Base-by-base conservation (phyloP, 2,888 invertebrate species). In the Cerceris ruficornis region DNA sequence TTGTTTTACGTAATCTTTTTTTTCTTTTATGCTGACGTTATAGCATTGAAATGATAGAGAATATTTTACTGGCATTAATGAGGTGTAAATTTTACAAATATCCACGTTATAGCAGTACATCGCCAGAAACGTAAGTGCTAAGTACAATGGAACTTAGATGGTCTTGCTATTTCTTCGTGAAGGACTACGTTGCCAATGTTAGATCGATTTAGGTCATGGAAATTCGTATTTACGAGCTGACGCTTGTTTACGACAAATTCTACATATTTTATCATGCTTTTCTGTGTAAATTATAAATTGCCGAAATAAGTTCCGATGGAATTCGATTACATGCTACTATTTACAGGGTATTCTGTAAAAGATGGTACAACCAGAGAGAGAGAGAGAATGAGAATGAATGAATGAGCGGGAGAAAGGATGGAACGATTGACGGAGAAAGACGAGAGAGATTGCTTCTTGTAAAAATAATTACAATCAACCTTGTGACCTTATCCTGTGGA, bases 241-340 rank as follows among this genome's bases (percentile, higher is more conserved):
- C 70, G 76, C 75, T 84, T 75, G 50, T 81, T 77, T 82, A 80
- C 79, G 77, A 78, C 78, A 77, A 82, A 84, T 64, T 85, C 50
- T 71, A 83, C 80, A 85, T 80, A 80, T 83, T 83, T 87, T 88
- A 86, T 83, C 82, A 82, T 73, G 87, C 86, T 89, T 89, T 87
- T 88, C 86, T 83, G 75, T 90, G 88, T 89, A 86, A 87, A 89
- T 89, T 87, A 87, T 87, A 79, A 86, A 89, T 81, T 81, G 86
- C 84, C 85, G 86, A 85, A 73, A 85, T 28, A 54, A 7, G 7
- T 41, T 28, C n/a, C n/a, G 7, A 43, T 41, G 6, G n/a, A 9
- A 9, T 9, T 14, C n/a, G 8, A 59, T n/a, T 41, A 69, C 60
- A 67, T 66, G 83, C 11, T 42, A 41, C 59, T 76, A 83, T 84